Evolutionary conservation across 1,140 invertebrate species (phyloP).

Genomic region (Rhagoletis zephyria): DNA sequence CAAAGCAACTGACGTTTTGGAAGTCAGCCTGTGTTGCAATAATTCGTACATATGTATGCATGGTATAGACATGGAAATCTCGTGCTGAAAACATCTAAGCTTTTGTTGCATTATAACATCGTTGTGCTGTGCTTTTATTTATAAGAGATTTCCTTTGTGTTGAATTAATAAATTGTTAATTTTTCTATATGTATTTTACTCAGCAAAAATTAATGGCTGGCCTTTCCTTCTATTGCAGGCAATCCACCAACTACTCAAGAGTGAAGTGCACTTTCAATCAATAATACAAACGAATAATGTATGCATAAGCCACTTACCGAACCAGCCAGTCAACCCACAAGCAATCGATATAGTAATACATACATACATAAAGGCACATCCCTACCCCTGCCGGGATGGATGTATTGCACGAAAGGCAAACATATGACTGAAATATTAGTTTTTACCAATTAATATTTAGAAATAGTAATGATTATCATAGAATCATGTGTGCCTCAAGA

Average conservation of each 20-base stretch:
- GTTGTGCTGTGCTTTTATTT: no score
- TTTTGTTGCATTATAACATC: no score
- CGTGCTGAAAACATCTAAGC: no score
- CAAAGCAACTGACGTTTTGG: no score
- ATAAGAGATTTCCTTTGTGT: no score
- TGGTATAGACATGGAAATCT: no score
- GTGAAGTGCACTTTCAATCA: slow-evolving; percentile 18
- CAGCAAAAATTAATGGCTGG: no score
- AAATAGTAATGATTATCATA: slow-evolving; percentile 31
- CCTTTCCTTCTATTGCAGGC: slow-evolving; percentile 2
- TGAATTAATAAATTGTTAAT: no score
- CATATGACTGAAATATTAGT: slow-evolving; percentile 51
- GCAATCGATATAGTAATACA: background rate
- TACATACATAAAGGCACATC: background rate
- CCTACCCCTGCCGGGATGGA: background rate
- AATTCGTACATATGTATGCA: no score
- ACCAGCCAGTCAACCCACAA: slow-evolving; percentile 36
- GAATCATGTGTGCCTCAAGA: slow-evolving; percentile 47
- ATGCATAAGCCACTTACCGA: background rate
- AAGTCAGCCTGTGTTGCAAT: no score
- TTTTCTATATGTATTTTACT: no score
- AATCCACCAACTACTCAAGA: background rate
- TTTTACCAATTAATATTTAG: slow-evolving; percentile 32
- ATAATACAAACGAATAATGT: slow-evolving; percentile 17
- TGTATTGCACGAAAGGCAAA: slow-evolving; percentile 10